Base-by-base conservation (phyloP, 2,797 vertebrate species). In the Coregonus ussuriensis region DNA sequence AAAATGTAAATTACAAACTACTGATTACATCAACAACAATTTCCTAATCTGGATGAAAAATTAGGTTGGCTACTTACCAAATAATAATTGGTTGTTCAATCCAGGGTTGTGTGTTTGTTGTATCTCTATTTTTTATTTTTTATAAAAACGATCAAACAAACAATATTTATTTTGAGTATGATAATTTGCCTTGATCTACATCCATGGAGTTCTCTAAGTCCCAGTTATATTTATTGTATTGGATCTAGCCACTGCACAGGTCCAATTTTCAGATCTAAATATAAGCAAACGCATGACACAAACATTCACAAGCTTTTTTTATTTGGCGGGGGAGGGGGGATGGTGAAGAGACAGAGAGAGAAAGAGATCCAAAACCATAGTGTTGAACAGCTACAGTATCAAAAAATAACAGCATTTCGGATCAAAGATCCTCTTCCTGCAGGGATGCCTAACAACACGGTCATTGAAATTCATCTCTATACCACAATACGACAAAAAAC, bases 231-330 rank as follows among this genome's bases (percentile, higher is more conserved):
- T 18, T n/a, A 59, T 59, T 59, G 56, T 18, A n/a, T 62, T 62
- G 56, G 56, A 62, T 62, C 6, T 62, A 62, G 18, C 56, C 56
- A 59, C 56, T 18, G 56, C 16, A 59, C 41, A 47, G 7, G 41
- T 47, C 2, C 7, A 62, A 21, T 7, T n/a, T 21, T 4, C 18
- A 62, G 18, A 21, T 62, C 6, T 6, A 62, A 62, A 21, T 11
- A 21, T 21, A 18, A 7, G 56, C 59, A 21, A 16, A 11, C 37
- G 35, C 9, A 18, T 7, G 1, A 59, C 52, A 76, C 16, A 66
- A 11, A 70, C 80, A 83, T 71, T 52, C 78, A 73, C 82, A 68
- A 13, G 41, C 41, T 47, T 91, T 21, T 90, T 4, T 15, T 79
- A 80, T 74, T 47, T 47, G 41, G 41, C 9, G 9, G 9, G 9